Percentiles rank a stretch among this genome's conserved stretches.
These are phyloP conservation scores for Mactromeris polynyma DNA, from an alignment of 2,888 invertebrate species.

Conservation along the genomic window DNA sequence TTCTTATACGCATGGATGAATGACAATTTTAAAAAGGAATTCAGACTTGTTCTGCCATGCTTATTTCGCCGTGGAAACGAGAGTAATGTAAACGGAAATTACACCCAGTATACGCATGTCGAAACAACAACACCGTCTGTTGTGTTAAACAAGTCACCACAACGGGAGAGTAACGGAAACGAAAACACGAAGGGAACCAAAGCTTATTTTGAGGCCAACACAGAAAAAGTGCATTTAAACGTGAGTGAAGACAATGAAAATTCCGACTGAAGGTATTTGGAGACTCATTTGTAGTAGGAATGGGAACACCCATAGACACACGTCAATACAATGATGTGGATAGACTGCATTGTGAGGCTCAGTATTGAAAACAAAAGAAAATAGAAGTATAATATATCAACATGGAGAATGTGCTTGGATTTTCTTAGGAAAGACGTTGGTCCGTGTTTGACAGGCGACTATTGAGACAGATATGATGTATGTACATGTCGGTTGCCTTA, in stretches of 20 bases:
- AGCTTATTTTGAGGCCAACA: conserved; percentile 83
- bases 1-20: conserved; percentile 98
- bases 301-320: background rate
- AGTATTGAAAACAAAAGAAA: background rate
- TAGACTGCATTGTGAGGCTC: conserved; percentile 9
- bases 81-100: conserved; percentile 78
- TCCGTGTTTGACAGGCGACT: background rate
- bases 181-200: conserved; percentile 78
- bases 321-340: background rate
- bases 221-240: conserved; percentile 83
- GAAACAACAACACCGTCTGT: conserved; percentile 82
- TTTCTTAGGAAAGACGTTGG: background rate
- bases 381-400: background rate
- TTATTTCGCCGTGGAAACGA: conserved; percentile 80
- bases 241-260: conserved; percentile 77
- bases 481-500: conserved; percentile 7
- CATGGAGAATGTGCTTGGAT: background rate
- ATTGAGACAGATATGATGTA: background rate
- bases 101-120: conserved; percentile 85
- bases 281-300: conserved; percentile 67
- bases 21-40: conserved; percentile 96
- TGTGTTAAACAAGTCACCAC: conserved; percentile 83
- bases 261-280: conserved; percentile 70
- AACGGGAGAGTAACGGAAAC: conserved; percentile 79
- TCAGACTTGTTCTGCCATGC: conserved; percentile 89